Evolutionary conservation across 2,113 vertebrate species (phyloP).

Genomic region (Melanotaenia duboulayi): DNA sequence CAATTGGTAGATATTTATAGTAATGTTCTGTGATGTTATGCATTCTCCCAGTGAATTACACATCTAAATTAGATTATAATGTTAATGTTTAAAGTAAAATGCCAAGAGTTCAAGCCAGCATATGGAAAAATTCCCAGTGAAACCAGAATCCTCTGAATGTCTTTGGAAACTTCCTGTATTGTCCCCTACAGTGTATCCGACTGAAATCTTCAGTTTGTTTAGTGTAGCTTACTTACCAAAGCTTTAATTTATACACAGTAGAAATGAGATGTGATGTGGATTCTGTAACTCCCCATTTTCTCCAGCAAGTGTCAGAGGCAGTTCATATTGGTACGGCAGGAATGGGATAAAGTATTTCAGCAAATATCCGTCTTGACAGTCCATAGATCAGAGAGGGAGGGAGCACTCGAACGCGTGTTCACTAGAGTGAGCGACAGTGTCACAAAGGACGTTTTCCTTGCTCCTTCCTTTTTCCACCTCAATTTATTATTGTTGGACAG

Average conservation of each 20-base stretch:
- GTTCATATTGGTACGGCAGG: slow-evolving; percentile 59
- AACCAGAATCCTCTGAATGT: slow-evolving; percentile 7
- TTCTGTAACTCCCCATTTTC: slow-evolving; percentile 37
- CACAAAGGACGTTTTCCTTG: slow-evolving; percentile 64
- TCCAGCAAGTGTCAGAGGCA: slow-evolving; percentile 67
- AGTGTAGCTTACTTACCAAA: slow-evolving; percentile 18
- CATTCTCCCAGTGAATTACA: neutral
- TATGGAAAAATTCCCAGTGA: slow-evolving; percentile 55
- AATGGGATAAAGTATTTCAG: slow-evolving; percentile 72
- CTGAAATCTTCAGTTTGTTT: slow-evolving; percentile 3
- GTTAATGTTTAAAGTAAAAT: neutral
- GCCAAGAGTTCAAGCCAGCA: neutral
- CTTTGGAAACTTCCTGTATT: neutral
- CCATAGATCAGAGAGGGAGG: slow-evolving; percentile 74
- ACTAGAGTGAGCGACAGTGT: slow-evolving; percentile 67
- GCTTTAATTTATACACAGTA: slow-evolving; percentile 56
- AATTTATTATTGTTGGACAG: slow-evolving; percentile 66
- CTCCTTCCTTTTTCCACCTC: slow-evolving; percentile 65
- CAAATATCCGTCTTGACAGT: slow-evolving; percentile 72
- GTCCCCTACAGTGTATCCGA: neutral
- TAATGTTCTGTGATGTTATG: neutral
- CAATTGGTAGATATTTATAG: neutral
- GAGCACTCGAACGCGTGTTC: slow-evolving; percentile 59
- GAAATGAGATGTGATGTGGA: slow-evolving; percentile 38
- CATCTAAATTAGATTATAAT: neutral